These are phyloP conservation scores for Sphenodon punctatus DNA, from an alignment of 2,797 vertebrate genomes.

Conservation along the genomic window DNA sequence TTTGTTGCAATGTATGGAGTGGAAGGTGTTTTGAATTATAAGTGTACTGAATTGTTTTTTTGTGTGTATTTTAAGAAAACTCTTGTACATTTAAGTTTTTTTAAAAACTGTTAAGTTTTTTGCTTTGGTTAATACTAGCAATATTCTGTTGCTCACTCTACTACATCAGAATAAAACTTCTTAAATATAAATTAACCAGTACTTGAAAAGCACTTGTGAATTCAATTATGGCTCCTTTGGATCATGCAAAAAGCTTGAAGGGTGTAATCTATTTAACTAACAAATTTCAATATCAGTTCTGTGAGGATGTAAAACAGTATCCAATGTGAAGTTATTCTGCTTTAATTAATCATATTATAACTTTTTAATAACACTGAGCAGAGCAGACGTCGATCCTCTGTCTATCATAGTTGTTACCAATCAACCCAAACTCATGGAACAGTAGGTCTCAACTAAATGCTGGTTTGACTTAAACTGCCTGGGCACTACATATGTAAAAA, in stretches of 20 bases:
- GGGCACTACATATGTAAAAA: no score
- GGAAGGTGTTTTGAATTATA: no score
- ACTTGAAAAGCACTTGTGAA: neutral
- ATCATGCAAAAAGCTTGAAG: neutral
- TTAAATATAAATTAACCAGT: neutral
- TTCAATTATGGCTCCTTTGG: neutral
- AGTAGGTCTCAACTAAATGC: no score
- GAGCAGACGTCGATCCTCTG: neutral
- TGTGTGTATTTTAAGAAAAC: no score
- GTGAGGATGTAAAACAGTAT: neutral
- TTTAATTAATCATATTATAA: neutral
- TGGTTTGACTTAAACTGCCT: no score
- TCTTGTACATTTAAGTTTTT: no score
- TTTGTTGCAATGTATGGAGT: no score
- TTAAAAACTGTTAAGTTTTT: no score
- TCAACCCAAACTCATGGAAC: no score
- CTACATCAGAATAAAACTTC: constrained; percentile 1
- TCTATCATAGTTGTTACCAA: no score
- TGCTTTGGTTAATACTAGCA: no score
- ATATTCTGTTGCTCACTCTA: neutral
- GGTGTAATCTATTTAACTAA: neutral
- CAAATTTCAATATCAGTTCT: neutral
- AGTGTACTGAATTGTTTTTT: no score
- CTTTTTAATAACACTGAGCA: neutral
- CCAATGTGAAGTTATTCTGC: neutral